Percentiles rank a stretch among this genome's conserved stretches.
These are phyloP conservation scores for Metridium senile DNA, from an alignment of 92 coral and sea anemone genomes.

Conservation along the genomic window DNA sequence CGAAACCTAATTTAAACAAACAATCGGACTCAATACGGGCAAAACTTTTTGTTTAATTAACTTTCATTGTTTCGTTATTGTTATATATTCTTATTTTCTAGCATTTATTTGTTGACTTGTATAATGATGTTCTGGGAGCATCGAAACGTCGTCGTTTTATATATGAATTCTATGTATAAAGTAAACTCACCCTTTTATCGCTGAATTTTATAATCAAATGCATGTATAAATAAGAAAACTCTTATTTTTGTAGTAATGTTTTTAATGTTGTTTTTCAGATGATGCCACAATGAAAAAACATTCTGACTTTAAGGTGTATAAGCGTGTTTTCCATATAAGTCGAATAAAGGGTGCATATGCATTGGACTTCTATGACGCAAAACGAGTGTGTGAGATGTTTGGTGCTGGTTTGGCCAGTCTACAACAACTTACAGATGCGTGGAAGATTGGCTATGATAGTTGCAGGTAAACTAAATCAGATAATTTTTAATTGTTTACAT, in stretches of 20 bases:
- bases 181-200: no score
- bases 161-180: no score
- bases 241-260: background rate
- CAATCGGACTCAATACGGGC: no score
- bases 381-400: constrained; percentile 19
- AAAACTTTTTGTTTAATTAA: no score
- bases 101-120: no score
- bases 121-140: no score
- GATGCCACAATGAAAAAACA: background rate
- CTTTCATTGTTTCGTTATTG: no score
- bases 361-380: constrained; percentile 15
- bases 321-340: background rate
- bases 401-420: constrained; percentile 16
- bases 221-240: no score
- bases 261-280: background rate
- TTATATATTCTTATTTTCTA: no score
- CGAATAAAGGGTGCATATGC: background rate
- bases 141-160: no score
- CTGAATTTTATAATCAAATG: no score
- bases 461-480: constrained; percentile 3
- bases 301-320: background rate
- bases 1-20: no score
- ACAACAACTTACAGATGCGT: constrained; percentile 10
- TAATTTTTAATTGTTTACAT: background rate
- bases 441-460: constrained; percentile 11